phyloP scores from a whole-genome alignment of 2,113 vertebrate species.

The Pedionomus torquatus region DNA sequence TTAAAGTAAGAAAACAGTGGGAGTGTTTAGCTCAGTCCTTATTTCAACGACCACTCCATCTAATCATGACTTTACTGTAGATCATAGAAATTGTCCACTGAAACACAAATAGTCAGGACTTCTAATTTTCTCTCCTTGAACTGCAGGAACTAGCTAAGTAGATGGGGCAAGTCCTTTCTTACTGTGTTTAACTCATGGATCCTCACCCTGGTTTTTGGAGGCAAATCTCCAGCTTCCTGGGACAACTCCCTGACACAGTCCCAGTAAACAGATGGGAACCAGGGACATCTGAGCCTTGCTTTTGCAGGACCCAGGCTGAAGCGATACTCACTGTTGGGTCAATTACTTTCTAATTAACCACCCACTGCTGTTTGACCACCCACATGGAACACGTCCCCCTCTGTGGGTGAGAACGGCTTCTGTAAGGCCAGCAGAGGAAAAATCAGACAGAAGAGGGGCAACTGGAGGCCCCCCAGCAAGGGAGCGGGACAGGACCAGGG shows the following conservation, averaged over 20 bases:
- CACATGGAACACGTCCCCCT: rapidly evolving
- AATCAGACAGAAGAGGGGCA: neutral
- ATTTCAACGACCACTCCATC: neutral
- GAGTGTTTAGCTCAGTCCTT: neutral
- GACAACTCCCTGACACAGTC: neutral
- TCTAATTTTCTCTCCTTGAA: neutral
- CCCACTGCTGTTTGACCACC: neutral
- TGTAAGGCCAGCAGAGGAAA: neutral
- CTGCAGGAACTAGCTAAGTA: no score
- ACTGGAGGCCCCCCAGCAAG: rapidly evolving
- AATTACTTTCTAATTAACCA: neutral
- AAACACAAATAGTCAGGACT: neutral
- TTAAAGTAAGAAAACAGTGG: rapidly evolving
- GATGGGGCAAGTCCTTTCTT: neutral
- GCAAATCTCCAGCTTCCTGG: neutral
- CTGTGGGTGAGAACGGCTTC: neutral
- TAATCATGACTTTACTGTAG: neutral
- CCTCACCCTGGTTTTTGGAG: neutral
- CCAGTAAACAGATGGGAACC: rapidly evolving
- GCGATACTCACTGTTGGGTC: no score
- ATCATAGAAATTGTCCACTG: neutral
- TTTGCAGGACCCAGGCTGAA: neutral
- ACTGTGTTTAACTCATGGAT: neutral
- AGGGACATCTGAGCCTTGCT: neutral
- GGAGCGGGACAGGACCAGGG: neutral